Conservation (phyloP, 2,113 vertebrate genomes). For the Acrocephalus kingi region DNA sequence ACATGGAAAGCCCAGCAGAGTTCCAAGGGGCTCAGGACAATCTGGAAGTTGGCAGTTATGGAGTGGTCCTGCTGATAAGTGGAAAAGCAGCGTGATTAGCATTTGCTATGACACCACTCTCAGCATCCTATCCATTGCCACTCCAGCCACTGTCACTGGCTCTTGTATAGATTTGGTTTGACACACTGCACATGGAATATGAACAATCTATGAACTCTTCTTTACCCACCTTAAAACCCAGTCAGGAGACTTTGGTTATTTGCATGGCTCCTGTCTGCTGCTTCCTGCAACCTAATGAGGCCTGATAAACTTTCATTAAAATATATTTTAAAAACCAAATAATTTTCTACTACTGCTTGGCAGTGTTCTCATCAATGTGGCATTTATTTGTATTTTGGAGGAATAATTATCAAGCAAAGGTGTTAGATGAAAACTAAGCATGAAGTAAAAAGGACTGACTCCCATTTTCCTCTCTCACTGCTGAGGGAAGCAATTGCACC, state of each 20-base stretch:
- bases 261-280: not conserved
- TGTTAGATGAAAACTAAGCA: not conserved
- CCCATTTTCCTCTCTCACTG: not conserved
- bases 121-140: not conserved
- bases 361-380: not conserved
- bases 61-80: not conserved
- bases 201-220: not conserved
- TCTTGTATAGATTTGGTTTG: not conserved
- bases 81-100: not conserved
- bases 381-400: not conserved
- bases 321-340: not conserved
- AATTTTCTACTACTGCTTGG: not conserved
- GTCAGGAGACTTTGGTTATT: not conserved
- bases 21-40: not conserved
- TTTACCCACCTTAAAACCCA: not conserved
- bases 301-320: not conserved
- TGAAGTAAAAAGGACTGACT: not conserved
- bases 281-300: not conserved
- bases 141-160: not conserved
- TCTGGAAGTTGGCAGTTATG: not conserved
- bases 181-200: not conserved
- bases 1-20: not conserved
- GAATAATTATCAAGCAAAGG: not conserved
- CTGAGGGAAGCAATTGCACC: not conserved
- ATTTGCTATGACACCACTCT: conserved; percentile 15